Base-by-base conservation (phyloP, 2,888 invertebrate genomes). In the Sylvicola cinctus region DNA sequence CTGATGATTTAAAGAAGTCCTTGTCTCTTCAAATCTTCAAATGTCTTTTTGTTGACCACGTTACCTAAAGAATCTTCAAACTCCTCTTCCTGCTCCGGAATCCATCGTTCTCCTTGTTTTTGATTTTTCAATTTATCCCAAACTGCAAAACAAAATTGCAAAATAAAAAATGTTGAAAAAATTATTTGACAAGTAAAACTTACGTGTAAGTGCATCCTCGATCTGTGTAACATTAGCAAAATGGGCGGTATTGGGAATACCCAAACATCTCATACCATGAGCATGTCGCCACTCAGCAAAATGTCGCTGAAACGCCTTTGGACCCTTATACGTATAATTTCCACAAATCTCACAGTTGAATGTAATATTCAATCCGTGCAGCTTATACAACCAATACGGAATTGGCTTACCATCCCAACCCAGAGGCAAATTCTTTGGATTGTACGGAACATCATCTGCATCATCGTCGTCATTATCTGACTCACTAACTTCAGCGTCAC, bases 331-430 rank as follows among this genome's bases (percentile, higher is more conserved):
- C 0, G 88, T 87, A 49, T 81, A 91, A 62, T 98, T 98, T 16
- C 98, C 98, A 55, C 98, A 99, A 43, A 99, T 99, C 59, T 99
- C 98, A 55, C 98, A 99, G 38, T 85, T 90, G 57, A 96, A 99
- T 52, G 88, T 93, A 40, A 99, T 93, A 56, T 99, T 99, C 8
- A 99, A 65, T 0, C 98, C 98, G 51, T 99, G 98, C 5, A 99
- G 63, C 56, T 99, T 99, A 62, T 99, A 99, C 36, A 98, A 58
- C 96, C 96, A 96, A 59, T 96, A 96, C 0, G 96, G 95, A 42
- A 76, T 76, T 1, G 76, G 76, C 54, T 95, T 96, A 36, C 95
- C 95, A 60, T 96, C 96, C 95, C 95, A 98, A 0, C 96, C 98
- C 0, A 99, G 70, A 0, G 98, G 98, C 36, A 99, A 62, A 62